These are phyloP conservation scores for Acleris emargana DNA, from an alignment of 2,888 invertebrate genomes.

Conservation along the genomic window DNA sequence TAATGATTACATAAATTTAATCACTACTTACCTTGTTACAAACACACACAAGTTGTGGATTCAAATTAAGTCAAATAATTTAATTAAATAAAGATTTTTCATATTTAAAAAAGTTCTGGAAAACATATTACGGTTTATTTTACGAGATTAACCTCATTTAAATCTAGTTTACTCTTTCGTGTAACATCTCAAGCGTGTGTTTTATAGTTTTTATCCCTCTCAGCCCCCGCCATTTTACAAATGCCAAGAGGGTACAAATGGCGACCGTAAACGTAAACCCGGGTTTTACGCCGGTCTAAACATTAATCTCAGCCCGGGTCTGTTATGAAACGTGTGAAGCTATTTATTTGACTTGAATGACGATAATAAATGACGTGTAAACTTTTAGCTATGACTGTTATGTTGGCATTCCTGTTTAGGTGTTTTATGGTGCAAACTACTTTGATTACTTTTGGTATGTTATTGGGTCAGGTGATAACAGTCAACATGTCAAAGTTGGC, in stretches of 20 bases:
- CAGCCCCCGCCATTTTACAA: conserved; percentile 23
- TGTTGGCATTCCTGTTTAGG: neutral
- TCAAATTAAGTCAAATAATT: too few relatives aligned
- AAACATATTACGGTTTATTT: too few relatives aligned
- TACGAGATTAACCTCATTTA: neutral
- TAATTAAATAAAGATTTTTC: too few relatives aligned
- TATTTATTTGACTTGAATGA: conserved; percentile 16
- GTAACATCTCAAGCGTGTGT: neutral
- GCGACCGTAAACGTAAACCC: conserved; percentile 18
- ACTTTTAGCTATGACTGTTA: conserved; percentile 10
- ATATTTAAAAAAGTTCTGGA: too few relatives aligned
- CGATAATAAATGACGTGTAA: conserved; percentile 10
- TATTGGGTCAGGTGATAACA: neutral
- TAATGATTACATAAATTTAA: too few relatives aligned
- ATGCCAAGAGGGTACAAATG: conserved; percentile 17
- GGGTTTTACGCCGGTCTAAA: conserved; percentile 62
- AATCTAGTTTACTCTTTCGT: neutral
- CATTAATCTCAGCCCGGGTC: conserved; percentile 62
- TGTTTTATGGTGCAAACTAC: conserved; percentile 20
- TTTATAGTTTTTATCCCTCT: conserved; percentile 7
- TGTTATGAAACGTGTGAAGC: conserved; percentile 17
- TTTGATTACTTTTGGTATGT: conserved; percentile 3
- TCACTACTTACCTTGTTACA: too few relatives aligned
- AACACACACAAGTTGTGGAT: too few relatives aligned
- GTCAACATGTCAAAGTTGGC: conserved; percentile 11